Evolutionary conservation across 2,797 vertebrate genomes (phyloP), one percentile per base, ranked within the genome.

Genomic region (Megalops cyprinoides): DNA sequence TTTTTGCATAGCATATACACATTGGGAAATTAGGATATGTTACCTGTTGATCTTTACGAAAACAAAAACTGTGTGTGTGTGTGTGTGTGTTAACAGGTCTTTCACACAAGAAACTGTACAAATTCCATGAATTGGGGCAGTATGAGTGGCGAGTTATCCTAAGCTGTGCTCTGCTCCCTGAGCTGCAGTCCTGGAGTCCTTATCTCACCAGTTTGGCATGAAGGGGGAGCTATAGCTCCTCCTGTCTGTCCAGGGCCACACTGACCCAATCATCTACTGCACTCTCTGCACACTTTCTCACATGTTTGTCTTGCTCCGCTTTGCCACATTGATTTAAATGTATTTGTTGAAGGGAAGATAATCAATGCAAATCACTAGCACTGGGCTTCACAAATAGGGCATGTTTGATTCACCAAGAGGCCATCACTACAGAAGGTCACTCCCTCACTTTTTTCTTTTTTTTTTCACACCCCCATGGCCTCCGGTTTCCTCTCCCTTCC

Each of bases 181-280:
- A 56, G 75, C 75, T 55, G 31, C 74, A 9, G 82, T 69, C n/a
- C 85, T 85, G 84, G 82, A 89, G 84, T 93, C 83, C 92, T 95
- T 92, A 89, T 93, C 91, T 96, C 93, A 92, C 92, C 90, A 89
- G 88, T 92, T 91, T 93, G 94, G 91, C 97, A 97, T 96, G 95
- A 97, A 99, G 97, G 97, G 97, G 98, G 97, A 97, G 97, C 97
- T 97, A 92, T 96, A 93, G 96, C 95, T 96, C 97, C 96, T 96
- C 92, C 79, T 90, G 95, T 88, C 88, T 92, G 88, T 92, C 86
- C 91, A 42, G 90, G 92, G 93, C 94, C 89, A 93, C 90, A 84
- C 82, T 83, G 78, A 6, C 62, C 85, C 78, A 86, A 87, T 80
- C 65, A 76, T 51, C 87, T 88, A 87, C 78, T 62, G 86, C 88